Base-by-base conservation (phyloP, 1,140 invertebrate species). In the Zaprionus ghesquierei region DNA sequence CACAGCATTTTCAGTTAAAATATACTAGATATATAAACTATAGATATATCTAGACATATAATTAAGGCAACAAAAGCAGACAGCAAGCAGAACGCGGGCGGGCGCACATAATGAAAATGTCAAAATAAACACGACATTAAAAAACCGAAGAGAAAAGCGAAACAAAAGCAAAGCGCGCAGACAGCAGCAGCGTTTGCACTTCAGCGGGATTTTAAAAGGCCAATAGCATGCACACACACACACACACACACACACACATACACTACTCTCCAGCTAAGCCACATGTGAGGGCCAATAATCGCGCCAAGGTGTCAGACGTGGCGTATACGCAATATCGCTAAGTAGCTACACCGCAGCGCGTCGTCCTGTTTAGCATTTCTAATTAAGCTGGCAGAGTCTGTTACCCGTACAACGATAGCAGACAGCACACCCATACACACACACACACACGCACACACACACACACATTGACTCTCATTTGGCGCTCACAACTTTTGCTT, bases 71-170 rank as follows among this genome's bases (percentile, higher is more conserved):
- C 69, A 59, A 70, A 74, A 72, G 77, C 64, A 66, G 62, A 56
- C 66, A 81, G 73, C 75, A 58, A 64, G 51, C 22, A 15, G 49
- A 60, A 38, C 55, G 25, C 68, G 44, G 59, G 1, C 6, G 0
- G 44, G 74, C 41, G 77, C 75, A 66, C 84, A 89, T 87, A 87
- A 87, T 87, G 84, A 89, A 89, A 89, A 89, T 89, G 84, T 89
- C 79, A 89, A 89, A 89, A 89, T 89, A 89, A 89, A 89, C 84
- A 89, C 84, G 85, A 89, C 84, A 89, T 89, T 89, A 89, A 89
- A 89, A 89, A 89, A n/a, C 18, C 27, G 27, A 27, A 38, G 13
- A 35, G 44, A 35, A 66, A 59, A 63, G 51, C 41, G 44, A 55
- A 62, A 59, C 38, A 60, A 56, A 58, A 33, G 22, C 49, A 59